phyloP scores from a whole-genome alignment of 2,113 vertebrate genomes.

The Megatriorchis doriae region DNA sequence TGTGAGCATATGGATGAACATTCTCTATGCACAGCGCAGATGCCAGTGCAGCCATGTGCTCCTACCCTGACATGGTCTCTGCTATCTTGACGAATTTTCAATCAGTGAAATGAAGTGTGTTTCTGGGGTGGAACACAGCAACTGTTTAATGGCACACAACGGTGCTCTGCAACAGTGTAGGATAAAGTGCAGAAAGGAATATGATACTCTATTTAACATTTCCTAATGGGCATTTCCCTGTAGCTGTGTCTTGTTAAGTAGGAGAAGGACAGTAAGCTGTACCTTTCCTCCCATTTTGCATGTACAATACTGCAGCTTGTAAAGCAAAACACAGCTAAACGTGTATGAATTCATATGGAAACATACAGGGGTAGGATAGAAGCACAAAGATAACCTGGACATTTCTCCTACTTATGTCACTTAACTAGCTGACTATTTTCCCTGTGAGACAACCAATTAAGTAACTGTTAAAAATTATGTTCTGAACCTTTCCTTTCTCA shows the following conservation, averaged over 20 bases:
- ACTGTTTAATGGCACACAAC: not conserved
- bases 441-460: not conserved
- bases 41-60: not conserved
- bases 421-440: not conserved
- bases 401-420: not conserved
- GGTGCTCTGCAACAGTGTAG: not conserved
- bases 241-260: not conserved
- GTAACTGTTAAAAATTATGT: not conserved
- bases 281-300: not conserved
- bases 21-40: fast-evolving
- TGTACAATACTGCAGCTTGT: not conserved
- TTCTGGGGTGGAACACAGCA: not conserved
- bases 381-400: not conserved
- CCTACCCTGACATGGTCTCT: not conserved
- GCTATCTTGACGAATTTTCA: not conserved
- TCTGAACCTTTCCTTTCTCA: not conserved
- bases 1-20: not conserved
- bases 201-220: not conserved
- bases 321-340: not conserved
- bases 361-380: not conserved
- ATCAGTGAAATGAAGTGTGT: not conserved
- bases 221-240: not conserved
- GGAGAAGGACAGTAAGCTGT: not conserved
- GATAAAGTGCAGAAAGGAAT: not conserved
- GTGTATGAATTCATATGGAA: not conserved